phyloP scores from a whole-genome alignment of 2,113 vertebrate species.

The Phylloscopus trochiloides region DNA sequence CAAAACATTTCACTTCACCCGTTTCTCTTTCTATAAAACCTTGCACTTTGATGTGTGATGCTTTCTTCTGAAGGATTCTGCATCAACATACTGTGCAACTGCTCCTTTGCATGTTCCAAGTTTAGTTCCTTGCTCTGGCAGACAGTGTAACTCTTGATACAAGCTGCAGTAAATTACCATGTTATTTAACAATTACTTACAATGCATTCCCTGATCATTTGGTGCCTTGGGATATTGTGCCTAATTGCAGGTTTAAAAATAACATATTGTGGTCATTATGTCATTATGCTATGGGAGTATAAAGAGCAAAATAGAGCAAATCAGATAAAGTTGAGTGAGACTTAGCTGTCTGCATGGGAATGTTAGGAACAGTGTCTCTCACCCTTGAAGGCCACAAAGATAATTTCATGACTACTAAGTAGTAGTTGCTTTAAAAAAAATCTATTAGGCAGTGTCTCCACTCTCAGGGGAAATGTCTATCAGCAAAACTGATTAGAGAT shows the following conservation, averaged over 20 bases:
- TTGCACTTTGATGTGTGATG: background rate
- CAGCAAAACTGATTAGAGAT: slow-evolving; percentile 71
- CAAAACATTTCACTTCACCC: background rate
- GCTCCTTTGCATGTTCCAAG: background rate
- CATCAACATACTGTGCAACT: background rate
- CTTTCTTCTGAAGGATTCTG: background rate
- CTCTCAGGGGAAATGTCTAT: slow-evolving; percentile 61
- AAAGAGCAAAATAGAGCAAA: background rate
- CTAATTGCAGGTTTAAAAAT: slow-evolving; percentile 25
- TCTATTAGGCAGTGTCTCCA: slow-evolving; percentile 22
- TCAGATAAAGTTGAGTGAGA: background rate
- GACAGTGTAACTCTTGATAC: background rate
- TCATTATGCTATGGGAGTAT: background rate
- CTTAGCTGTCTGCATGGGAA: background rate
- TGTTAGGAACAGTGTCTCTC: slow-evolving; percentile 10
- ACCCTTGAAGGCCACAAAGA: slow-evolving; percentile 35
- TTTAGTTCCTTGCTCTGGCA: background rate
- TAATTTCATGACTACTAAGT: slow-evolving; percentile 62
- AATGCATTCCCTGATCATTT: background rate
- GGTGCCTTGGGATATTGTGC: background rate
- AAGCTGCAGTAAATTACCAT: background rate
- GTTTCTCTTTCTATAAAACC: background rate
- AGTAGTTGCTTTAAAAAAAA: slow-evolving; percentile 25
- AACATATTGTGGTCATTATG: background rate
- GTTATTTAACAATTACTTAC: slow-evolving; percentile 23